A percentile compares a stretch with the other conserved stretches of the same genome.
Conservation (phyloP, 2,888 invertebrate species). For the Apotomis capreana region DNA sequence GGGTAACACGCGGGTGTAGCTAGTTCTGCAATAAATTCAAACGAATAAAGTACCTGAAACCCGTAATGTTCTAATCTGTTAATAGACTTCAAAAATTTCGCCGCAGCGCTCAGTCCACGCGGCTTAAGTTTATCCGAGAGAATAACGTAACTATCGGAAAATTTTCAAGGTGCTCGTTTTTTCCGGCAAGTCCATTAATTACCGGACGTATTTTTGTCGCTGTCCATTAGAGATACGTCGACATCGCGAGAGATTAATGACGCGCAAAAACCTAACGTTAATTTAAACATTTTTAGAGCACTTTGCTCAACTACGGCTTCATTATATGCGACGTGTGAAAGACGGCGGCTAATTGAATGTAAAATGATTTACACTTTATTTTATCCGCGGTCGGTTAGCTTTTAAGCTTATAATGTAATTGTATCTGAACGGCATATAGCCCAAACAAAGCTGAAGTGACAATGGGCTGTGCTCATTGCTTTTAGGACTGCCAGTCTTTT, state of each 20-base stretch:
- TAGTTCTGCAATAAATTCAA: no score
- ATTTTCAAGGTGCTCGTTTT: slow-evolving; percentile 45
- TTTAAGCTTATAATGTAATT: not conserved
- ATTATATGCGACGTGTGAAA: not conserved
- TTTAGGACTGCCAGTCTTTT: no score
- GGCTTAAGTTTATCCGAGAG: not conserved
- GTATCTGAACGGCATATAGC: no score
- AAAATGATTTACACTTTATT: not conserved
- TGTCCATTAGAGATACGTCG: slow-evolving; percentile 72
- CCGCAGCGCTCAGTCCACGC: not conserved
- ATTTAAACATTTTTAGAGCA: slow-evolving; percentile 50
- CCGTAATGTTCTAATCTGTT: no score
- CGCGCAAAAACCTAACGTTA: slow-evolving; percentile 54
- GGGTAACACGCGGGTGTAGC: no score
- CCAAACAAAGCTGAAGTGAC: no score
- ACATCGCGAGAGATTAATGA: slow-evolving; percentile 74
- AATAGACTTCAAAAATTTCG: no score
- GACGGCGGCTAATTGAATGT: slow-evolving; percentile 5
- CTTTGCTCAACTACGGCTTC: slow-evolving; percentile 31
- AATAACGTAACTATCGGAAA: slow-evolving; percentile 32
- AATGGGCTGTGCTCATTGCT: no score
- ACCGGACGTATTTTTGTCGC: slow-evolving; percentile 72
- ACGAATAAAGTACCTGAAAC: no score
- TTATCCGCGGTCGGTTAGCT: not conserved
- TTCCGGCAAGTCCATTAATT: slow-evolving; percentile 69